These are phyloP conservation scores for Menidia menidia DNA, from an alignment of 2,797 vertebrate genomes.

Conservation along the genomic window DNA sequence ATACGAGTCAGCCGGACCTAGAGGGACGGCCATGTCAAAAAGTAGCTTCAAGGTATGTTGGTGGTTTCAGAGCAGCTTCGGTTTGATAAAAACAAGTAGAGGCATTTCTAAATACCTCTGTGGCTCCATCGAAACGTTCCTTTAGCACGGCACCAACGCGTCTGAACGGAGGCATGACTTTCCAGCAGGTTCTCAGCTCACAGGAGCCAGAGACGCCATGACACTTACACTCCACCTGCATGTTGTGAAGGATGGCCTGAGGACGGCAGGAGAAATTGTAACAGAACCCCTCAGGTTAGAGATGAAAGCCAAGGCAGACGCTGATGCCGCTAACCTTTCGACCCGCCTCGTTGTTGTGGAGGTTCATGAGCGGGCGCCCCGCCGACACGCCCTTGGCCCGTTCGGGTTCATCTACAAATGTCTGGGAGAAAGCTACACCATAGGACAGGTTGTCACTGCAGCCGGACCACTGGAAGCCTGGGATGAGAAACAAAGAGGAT, in stretches of 20 bases:
- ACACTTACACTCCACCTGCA: conserved; percentile 86
- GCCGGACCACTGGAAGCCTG: conserved; percentile 88
- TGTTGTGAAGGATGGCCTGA: conserved; percentile 86
- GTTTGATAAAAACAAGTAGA: conserved; percentile 4
- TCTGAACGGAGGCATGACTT: conserved; percentile 85
- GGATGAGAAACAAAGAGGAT: conserved; percentile 1
- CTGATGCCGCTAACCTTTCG: conserved; percentile 72
- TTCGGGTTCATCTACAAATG: conserved; percentile 85
- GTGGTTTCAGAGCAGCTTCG: not conserved
- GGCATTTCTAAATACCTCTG: conserved; percentile 74
- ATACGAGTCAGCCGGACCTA: conserved; percentile 83
- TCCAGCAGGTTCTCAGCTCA: conserved; percentile 85
- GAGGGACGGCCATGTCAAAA: not conserved
- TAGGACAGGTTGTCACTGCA: conserved; percentile 88
- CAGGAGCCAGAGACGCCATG: conserved; percentile 85
- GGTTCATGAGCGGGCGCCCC: conserved; percentile 81
- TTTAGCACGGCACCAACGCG: conserved; percentile 81
- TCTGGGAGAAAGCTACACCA: conserved; percentile 85
- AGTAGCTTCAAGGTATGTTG: not conserved
- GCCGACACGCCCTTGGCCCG: conserved; percentile 80
- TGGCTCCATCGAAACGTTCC: conserved; percentile 83
- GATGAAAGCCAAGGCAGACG: not conserved
- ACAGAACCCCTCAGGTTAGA: not conserved
- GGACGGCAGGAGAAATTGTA: not conserved
- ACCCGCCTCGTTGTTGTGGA: conserved; percentile 86